Evolutionary conservation across 2,113 vertebrate species (phyloP).

Genomic region (Scomber japonicus): DNA sequence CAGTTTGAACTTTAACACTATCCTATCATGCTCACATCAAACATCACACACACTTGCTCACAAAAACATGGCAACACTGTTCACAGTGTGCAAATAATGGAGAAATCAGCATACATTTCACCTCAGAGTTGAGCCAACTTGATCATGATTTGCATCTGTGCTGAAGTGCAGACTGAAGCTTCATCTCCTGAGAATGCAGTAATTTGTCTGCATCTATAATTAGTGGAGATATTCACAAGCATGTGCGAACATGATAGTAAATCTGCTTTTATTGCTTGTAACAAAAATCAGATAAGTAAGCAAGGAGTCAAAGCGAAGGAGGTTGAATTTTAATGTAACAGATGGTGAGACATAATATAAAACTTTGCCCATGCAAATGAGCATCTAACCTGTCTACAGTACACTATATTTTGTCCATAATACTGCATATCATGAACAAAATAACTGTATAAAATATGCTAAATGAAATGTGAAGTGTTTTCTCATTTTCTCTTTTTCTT

Average conservation of each 20-base stretch:
- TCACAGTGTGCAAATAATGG: slow-evolving; percentile 47
- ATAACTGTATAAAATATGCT: not conserved
- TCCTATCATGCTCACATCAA: not conserved
- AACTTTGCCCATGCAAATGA: slow-evolving; percentile 31
- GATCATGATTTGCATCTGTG: slow-evolving; percentile 67
- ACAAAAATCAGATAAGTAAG: slow-evolving; percentile 41
- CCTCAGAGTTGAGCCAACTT: slow-evolving; percentile 42
- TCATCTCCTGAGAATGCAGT: slow-evolving; percentile 58
- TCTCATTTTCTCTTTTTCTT: too few species aligned
- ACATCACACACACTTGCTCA: slow-evolving; percentile 23
- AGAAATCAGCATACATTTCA: slow-evolving; percentile 51
- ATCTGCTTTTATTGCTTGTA: slow-evolving; percentile 45
- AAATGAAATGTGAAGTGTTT: not conserved
- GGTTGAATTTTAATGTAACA: slow-evolving; percentile 26
- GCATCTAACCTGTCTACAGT: not conserved
- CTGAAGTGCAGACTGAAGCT: slow-evolving; percentile 64
- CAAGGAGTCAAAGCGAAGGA: slow-evolving; percentile 14
- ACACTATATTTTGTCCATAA: not conserved
- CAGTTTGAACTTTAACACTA: slow-evolving; percentile 18
- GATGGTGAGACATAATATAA: slow-evolving; percentile 13
- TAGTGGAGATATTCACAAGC: slow-evolving; percentile 44
- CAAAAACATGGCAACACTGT: slow-evolving; percentile 28
- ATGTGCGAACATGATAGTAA: slow-evolving; percentile 37
- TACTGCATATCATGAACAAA: not conserved
- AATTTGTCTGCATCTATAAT: slow-evolving; percentile 67